phyloP scores from a whole-genome alignment of 2,797 vertebrate species.

The Notamacropus eugenii region DNA sequence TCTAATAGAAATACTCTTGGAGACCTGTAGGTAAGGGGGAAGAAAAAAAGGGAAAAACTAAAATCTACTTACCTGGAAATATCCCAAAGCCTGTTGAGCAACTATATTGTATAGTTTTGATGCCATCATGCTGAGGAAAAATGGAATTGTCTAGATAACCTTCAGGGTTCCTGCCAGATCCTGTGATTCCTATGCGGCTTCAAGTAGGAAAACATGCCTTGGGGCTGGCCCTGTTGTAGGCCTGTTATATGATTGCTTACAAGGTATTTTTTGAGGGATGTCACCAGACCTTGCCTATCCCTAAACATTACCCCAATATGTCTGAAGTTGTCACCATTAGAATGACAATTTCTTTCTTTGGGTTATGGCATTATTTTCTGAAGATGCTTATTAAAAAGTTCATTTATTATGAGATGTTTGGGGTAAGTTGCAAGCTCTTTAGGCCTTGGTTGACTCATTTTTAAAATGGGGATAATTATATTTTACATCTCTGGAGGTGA shows the following conservation, averaged over 20 bases:
- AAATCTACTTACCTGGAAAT: slow-evolving; percentile 27
- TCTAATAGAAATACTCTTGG: not conserved
- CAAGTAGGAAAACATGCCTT: not conserved
- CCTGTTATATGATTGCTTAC: not conserved
- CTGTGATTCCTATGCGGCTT: not conserved
- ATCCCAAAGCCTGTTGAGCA: slow-evolving; percentile 31
- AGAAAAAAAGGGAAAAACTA: not conserved
- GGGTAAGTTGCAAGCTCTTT: not conserved
- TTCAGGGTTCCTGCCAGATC: not conserved
- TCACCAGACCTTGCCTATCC: not conserved
- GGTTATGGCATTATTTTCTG: slow-evolving; percentile 9
- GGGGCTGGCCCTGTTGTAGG: not conserved
- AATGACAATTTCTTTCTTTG: not conserved
- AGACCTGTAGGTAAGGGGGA: not conserved
- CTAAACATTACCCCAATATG: not conserved
- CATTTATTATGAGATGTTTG: not conserved
- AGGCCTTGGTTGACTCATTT: not conserved
- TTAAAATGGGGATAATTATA: slow-evolving; percentile 14
- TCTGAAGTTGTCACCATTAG: not conserved
- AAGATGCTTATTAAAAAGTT: slow-evolving; percentile 3
- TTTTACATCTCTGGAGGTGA: slow-evolving; percentile 25
- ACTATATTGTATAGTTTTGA: slow-evolving; percentile 20
- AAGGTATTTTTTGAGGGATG: not conserved
- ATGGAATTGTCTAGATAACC: not conserved
- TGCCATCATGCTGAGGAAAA: not conserved